Conservation (phyloP, 2,113 vertebrate species). For the Ptyas mucosa region DNA sequence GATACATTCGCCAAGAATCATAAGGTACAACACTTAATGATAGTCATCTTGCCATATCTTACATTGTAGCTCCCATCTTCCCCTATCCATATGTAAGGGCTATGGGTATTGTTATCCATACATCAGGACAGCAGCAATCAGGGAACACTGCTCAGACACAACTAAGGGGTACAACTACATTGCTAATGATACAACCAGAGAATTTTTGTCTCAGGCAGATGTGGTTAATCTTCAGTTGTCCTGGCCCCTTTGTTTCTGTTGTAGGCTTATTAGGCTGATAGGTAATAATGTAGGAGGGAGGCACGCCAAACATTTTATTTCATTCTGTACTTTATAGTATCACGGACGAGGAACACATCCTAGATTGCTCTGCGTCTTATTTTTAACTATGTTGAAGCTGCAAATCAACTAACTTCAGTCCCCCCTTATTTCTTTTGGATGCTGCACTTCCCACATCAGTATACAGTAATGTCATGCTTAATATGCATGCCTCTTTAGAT, state of each 20-base stretch:
- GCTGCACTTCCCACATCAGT: background rate
- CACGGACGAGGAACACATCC: background rate
- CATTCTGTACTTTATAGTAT: background rate
- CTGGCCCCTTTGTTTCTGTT: background rate
- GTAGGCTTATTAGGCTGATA: background rate
- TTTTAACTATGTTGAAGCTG: background rate
- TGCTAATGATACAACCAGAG: background rate
- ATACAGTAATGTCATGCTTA: background rate
- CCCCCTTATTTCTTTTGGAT: background rate
- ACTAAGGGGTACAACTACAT: background rate
- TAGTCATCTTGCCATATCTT: background rate
- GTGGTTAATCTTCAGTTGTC: background rate
- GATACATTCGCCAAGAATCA: no score
- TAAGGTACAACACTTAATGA: no score
- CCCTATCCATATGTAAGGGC: no score
- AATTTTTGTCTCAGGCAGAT: background rate
- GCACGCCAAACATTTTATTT: background rate
- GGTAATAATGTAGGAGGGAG: background rate
- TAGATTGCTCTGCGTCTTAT: background rate
- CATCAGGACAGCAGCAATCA: background rate
- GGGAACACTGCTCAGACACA: background rate
- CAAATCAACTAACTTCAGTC: background rate
- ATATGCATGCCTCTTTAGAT: background rate
- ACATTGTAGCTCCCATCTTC: background rate
- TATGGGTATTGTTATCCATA: background rate